Evolutionary conservation across 2,113 vertebrate genomes (phyloP).

Genomic region (Asarcornis scutulata): DNA sequence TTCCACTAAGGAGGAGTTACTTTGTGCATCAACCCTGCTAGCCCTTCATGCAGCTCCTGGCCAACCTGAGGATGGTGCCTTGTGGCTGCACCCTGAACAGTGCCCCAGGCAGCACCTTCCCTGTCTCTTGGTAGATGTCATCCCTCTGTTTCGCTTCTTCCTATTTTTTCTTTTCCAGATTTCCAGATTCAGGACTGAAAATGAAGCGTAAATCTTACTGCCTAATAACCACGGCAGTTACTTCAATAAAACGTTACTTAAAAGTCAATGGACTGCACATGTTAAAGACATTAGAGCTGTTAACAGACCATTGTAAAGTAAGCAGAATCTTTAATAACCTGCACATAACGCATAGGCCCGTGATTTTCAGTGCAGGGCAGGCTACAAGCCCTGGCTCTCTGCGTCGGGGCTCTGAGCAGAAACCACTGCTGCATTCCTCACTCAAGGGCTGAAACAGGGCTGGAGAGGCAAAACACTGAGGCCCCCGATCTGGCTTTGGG

Average conservation of each 20-base stretch:
- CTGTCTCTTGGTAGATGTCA: slow-evolving; percentile 21
- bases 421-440: neutral
- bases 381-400: neutral
- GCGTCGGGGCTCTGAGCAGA: neutral
- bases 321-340: slow-evolving; percentile 84
- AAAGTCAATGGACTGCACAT: slow-evolving; percentile 86
- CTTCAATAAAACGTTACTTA: slow-evolving; percentile 86
- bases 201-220: slow-evolving; percentile 86
- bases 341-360: neutral
- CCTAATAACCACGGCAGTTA: slow-evolving; percentile 85
- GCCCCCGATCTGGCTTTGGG: neutral
- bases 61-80: neutral
- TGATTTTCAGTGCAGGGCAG: slow-evolving; percentile 38
- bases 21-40: slow-evolving; percentile 1
- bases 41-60: neutral
- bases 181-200: slow-evolving; percentile 78
- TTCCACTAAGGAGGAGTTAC: slow-evolving; percentile 56
- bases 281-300: slow-evolving; percentile 85
- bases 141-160: neutral
- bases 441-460: neutral
- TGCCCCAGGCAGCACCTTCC: neutral
- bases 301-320: slow-evolving; percentile 84
- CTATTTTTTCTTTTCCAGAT: slow-evolving; percentile 14
- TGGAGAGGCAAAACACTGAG: neutral
- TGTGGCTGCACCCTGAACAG: accelerated